These are phyloP conservation scores for Leucoraja ocellata DNA, from an alignment of 2,797 vertebrate genomes.

Conservation along the genomic window DNA sequence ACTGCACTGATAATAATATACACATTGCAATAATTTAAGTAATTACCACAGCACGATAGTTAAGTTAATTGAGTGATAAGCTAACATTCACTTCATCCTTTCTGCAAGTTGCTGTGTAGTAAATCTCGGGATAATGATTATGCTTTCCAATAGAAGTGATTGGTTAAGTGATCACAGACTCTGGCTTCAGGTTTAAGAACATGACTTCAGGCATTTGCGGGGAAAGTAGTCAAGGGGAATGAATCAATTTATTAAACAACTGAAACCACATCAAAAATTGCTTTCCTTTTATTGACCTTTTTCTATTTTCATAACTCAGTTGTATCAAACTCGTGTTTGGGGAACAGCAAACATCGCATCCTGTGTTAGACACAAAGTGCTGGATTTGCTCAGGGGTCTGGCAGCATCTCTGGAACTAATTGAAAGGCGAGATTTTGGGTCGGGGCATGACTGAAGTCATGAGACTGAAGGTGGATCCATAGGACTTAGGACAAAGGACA, in stretches of 20 bases:
- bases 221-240: background rate
- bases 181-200: background rate
- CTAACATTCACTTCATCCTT: background rate
- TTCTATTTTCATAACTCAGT: background rate
- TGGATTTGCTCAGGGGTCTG: no score
- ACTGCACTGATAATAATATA: background rate
- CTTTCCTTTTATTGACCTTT: background rate
- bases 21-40: background rate
- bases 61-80: background rate
- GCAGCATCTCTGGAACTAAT: no score
- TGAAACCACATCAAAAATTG: background rate
- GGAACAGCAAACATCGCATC: background rate
- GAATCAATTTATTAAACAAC: background rate
- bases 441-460: no score
- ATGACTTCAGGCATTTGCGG: background rate
- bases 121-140: background rate
- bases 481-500: no score
- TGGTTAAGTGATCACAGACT: background rate
- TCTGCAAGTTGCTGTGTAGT: background rate
- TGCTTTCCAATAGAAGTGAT: background rate
- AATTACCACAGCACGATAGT: background rate
- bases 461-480: no score
- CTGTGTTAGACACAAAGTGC: background rate
- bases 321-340: background rate
- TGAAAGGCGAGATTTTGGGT: no score